phyloP scores from a whole-genome alignment of 2,113 vertebrate genomes.

The Catharus fuscescens region DNA sequence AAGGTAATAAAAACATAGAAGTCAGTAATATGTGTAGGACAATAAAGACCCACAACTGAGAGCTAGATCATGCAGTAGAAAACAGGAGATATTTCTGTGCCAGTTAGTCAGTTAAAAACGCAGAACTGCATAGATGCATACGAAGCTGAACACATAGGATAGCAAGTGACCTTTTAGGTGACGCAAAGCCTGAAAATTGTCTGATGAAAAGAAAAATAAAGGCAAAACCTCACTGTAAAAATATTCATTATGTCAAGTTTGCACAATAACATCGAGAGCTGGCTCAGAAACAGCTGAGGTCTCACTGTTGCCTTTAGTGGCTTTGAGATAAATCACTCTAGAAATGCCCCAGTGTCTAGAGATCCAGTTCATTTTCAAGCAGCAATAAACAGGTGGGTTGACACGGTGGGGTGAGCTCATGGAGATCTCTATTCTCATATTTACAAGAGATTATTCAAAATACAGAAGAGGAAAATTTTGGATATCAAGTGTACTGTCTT shows the following conservation, averaged over 20 bases:
- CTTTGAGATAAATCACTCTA: neutral
- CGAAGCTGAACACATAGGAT: rapidly evolving
- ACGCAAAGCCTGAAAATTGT: neutral
- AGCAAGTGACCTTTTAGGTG: neutral
- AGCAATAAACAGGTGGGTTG: neutral
- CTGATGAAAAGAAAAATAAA: neutral
- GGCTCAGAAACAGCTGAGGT: neutral
- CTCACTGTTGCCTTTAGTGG: neutral
- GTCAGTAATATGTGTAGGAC: neutral
- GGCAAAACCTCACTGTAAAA: neutral
- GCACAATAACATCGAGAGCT: neutral
- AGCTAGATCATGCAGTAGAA: neutral
- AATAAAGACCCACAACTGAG: rapidly evolving
- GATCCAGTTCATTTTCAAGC: neutral
- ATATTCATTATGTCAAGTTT: neutral
- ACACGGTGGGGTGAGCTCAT: neutral
- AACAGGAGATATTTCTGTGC: neutral
- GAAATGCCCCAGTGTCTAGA: neutral
- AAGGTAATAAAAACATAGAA: neutral
- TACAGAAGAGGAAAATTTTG: neutral
- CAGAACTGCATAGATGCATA: neutral
- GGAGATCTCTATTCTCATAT: neutral
- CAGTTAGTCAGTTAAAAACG: neutral
- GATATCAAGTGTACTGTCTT: neutral
- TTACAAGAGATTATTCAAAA: neutral